These are phyloP conservation scores for Triplophysa tibetana DNA, from an alignment of 2,113 vertebrate species.

Conservation along the genomic window DNA sequence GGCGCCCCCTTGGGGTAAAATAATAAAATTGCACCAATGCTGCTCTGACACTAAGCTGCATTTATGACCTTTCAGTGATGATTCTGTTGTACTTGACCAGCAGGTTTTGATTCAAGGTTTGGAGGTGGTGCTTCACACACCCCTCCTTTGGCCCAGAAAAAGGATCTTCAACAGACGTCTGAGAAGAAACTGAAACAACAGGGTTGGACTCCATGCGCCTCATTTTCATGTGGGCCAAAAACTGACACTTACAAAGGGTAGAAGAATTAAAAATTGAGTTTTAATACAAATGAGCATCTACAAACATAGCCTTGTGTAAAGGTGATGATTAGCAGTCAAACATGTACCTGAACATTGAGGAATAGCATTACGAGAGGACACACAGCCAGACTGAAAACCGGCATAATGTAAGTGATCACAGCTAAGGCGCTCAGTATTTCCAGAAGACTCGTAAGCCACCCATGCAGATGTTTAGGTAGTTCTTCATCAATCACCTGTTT, in stretches of 20 bases:
- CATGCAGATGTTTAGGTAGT: slow-evolving; percentile 68
- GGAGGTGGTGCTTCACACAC: slow-evolving; percentile 64
- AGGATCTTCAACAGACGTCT: slow-evolving; percentile 57
- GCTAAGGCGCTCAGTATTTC: slow-evolving; percentile 66
- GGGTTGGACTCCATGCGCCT: slow-evolving; percentile 54
- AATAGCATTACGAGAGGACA: slow-evolving; percentile 66
- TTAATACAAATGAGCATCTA: background rate
- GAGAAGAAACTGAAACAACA: slow-evolving; percentile 59
- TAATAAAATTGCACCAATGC: background rate
- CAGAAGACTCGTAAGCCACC: slow-evolving; percentile 67
- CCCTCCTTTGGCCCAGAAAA: slow-evolving; percentile 49
- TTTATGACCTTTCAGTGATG: slow-evolving; percentile 67
- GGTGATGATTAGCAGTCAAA: background rate
- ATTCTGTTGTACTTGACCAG: slow-evolving; percentile 72
- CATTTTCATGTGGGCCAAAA: slow-evolving; percentile 36
- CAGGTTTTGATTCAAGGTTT: slow-evolving; percentile 66
- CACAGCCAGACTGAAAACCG: slow-evolving; percentile 64
- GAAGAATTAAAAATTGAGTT: background rate
- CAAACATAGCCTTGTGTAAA: background rate
- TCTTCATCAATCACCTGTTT: slow-evolving; percentile 65
- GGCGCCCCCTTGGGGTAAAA: slow-evolving; percentile 29
- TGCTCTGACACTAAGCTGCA: background rate
- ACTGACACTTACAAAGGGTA: background rate
- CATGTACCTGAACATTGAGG: slow-evolving; percentile 66
- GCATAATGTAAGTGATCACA: slow-evolving; percentile 64